Evolutionary conservation across 2,888 invertebrate species (phyloP), one percentile per base, ranked within the genome.

Genomic region (Synergus laeviventris): DNA sequence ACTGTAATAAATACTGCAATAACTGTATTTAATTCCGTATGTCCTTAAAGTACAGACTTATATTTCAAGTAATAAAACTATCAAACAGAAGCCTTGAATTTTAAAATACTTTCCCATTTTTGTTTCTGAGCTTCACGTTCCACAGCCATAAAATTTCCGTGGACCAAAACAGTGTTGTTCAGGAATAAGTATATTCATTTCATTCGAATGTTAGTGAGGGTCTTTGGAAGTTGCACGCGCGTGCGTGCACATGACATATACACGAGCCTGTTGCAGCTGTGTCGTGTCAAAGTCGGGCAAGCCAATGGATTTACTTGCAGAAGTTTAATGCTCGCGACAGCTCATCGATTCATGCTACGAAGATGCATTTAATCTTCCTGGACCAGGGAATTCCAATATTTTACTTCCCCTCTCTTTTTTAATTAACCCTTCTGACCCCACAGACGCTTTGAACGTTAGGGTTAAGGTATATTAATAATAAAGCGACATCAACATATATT

Each of bases 201-300:
- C 45, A 45, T 70, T 31, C 9, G 31, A 49, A 31, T 24, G 24
- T 14, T 31, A 70, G 16, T 59, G 12, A 14, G 42, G 42, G 42
- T 42, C 18, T 12, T 38, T 16, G 45, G n/a, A 70, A 70, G 45
- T 49, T 49, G 70, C 45, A 70, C 31, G 70, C 36, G 31, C 70
- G 70, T 66, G 42, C 24, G 59, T 59, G 24, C 31, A 70, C 45
- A 70, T 70, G 78, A 66, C 81, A 79, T 81, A 77, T 78, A 77
- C 73, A 76, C 73, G 60, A 74, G 54, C 31, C 79, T 49, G 24
- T n/a, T 12, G 74, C 81, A 81, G 81, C 81, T 81, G 81, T 79
- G 77, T 77, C 70, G 77, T 77, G 81, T 79, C 79, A 79, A 79
- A 78, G 79, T 79, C 81, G 76, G 56, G 70, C 24, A 61, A 78